Conservation (phyloP, 2,797 vertebrate genomes). For the Phalloptychus januarius region DNA sequence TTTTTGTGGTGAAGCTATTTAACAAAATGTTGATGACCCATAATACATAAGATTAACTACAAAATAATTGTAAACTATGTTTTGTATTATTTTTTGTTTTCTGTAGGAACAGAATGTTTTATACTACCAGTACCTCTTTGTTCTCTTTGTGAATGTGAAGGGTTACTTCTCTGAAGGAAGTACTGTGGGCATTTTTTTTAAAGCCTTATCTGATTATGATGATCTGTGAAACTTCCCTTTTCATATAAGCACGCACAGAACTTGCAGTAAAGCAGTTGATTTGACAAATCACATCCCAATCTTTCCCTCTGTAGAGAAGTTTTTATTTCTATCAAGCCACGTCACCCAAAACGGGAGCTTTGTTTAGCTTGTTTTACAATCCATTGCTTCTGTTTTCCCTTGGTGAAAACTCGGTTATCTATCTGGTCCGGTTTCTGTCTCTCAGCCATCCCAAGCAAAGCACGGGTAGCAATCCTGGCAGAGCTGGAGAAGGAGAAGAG, state of each 20-base stretch:
- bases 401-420: no score
- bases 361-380: neutral
- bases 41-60: neutral
- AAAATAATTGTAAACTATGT: neutral
- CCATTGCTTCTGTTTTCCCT: neutral
- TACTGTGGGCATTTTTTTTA: neutral
- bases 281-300: neutral
- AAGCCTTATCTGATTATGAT: neutral
- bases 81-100: neutral
- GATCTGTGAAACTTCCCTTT: neutral
- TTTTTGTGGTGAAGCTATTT: neutral
- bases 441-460: conserved; percentile 92
- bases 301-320: neutral
- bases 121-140: neutral
- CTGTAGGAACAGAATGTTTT: neutral
- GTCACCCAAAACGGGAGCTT: neutral
- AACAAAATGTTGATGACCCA: neutral
- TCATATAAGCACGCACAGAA: neutral
- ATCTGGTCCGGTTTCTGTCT: conserved; percentile 9
- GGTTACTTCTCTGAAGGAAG: neutral
- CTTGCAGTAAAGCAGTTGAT: neutral
- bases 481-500: conserved; percentile 96
- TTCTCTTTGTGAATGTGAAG: neutral
- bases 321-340: neutral
- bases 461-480: conserved; percentile 93